Evolutionary conservation across 92 coral and sea anemone species (phyloP).

Genomic region (Metridium senile): DNA sequence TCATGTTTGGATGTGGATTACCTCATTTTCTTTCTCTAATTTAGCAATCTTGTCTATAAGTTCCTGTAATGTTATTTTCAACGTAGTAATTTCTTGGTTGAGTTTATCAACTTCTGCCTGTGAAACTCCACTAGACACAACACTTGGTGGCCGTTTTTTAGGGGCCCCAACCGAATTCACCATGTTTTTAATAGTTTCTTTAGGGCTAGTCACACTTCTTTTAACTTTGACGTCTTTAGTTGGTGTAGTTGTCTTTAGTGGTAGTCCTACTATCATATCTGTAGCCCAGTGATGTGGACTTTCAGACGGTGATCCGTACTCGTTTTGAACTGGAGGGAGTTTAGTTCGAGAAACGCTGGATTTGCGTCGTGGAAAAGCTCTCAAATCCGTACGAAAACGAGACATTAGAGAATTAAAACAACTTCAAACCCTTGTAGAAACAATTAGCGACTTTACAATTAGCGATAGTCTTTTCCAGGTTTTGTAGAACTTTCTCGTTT

Average conservation of each 20-base stretch:
- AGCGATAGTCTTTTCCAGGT: no score
- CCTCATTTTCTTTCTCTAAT: constrained; percentile 70
- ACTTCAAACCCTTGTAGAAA: neutral
- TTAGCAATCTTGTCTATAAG: constrained; percentile 38
- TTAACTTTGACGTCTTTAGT: constrained; percentile 25
- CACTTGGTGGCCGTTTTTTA: constrained; percentile 2
- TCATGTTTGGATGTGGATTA: no score
- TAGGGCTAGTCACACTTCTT: constrained; percentile 7
- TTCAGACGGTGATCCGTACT: constrained; percentile 33
- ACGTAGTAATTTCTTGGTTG: constrained; percentile 15
- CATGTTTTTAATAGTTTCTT: constrained; percentile 12
- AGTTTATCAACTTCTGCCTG: constrained; percentile 21
- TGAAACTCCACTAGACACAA: neutral
- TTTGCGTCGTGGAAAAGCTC: constrained; percentile 49
- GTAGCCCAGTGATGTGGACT: constrained; percentile 55
- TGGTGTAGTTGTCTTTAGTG: constrained; percentile 44
- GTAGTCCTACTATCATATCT: constrained; percentile 77
- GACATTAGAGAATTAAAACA: constrained; percentile 64
- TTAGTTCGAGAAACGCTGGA: constrained; percentile 40
- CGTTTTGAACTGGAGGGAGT: constrained; percentile 73
- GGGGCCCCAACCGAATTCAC: constrained; percentile 3
- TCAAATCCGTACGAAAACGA: constrained; percentile 73
- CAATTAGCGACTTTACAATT: neutral
- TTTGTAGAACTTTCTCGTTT: no score
- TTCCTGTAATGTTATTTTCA: constrained; percentile 24